Conservation (phyloP, 2,888 invertebrate species). For the Aspidiotus rigidus region DNA sequence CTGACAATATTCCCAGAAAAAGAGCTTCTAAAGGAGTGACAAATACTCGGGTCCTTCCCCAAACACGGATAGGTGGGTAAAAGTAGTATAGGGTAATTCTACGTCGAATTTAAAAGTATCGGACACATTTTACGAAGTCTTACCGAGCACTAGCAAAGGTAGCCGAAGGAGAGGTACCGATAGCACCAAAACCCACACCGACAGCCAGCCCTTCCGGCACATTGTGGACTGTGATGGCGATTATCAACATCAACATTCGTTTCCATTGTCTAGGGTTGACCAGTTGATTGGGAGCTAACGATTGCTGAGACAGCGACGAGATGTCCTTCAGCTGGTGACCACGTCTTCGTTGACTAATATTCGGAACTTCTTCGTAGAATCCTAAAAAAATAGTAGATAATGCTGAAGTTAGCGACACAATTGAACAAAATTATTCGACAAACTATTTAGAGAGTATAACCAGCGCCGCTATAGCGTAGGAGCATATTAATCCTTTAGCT, state of each 20-base stretch:
- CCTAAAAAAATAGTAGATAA: too few species aligned
- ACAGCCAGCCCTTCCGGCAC: slow-evolving; percentile 89
- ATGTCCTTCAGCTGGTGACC: not conserved
- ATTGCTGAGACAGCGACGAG: not conserved
- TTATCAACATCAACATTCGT: slow-evolving; percentile 82
- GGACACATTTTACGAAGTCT: slow-evolving; percentile 38
- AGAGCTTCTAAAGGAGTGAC: too few species aligned
- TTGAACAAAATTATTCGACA: too few species aligned
- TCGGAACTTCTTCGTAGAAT: not conserved
- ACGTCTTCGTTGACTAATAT: slow-evolving; percentile 10
- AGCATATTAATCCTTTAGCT: too few species aligned
- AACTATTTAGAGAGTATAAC: too few species aligned
- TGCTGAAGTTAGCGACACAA: too few species aligned
- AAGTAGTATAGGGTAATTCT: too few species aligned
- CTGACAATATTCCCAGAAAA: too few species aligned
- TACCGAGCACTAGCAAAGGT: slow-evolving; percentile 80
- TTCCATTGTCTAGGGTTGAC: slow-evolving; percentile 54
- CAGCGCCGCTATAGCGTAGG: too few species aligned
- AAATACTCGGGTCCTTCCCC: too few species aligned
- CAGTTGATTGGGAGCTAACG: slow-evolving; percentile 7
- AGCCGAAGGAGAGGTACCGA: slow-evolving; percentile 73
- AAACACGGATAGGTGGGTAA: too few species aligned
- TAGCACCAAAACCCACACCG: slow-evolving; percentile 93
- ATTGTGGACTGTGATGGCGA: slow-evolving; percentile 91
- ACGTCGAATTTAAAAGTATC: too few species aligned